Evolutionary conservation across 2,113 vertebrate species (phyloP), one percentile per base, ranked within the genome.

Genomic region (Trematomus loennbergii): DNA sequence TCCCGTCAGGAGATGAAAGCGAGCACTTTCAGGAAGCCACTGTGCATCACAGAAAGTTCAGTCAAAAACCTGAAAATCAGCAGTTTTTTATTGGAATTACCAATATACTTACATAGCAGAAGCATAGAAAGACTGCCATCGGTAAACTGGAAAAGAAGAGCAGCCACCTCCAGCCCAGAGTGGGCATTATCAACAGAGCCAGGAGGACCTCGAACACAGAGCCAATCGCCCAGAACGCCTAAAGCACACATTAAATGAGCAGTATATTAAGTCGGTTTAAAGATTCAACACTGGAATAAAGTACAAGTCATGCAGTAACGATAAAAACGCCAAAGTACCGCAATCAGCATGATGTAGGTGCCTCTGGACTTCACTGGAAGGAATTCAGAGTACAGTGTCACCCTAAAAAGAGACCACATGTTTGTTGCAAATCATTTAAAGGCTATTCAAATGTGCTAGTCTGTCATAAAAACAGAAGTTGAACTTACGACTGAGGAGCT

Each of bases 1-100:
- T 58, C 97, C 97, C 0, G 91, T 95, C 40, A 97, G 84, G 3
- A 97, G 92, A 1, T 99, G 96, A 1, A 97, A 98, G 54, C 96
- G 95, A 18, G 96, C 96, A 15, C 97, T 98, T 87, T 99, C 97
- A 0, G 97, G 97, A 72, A 99, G 93, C 97, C 97, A 98, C 97
- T 98, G 43, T 53, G 25, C 3, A 16, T 60, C 20, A 65, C 29
- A 59, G 18, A 58, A 46, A 66, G 36, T 18, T 70, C 12, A 53
- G 6, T 2, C 54, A 5, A 79, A 7, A 18, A 53, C 65, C 58
- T 48, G 2, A 22, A 5, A 49, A 4, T 60, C 20, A 4, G 62
- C 12, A 46, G 12, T 3, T 55, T 80, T 64, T 5, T 40, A 29
- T 29, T 58, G 0, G 17, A 18, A 67, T 40, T 5, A n/a, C 17